Evolutionary conservation across 1,140 invertebrate species (phyloP).

Genomic region (Drosophila novamexicana): DNA sequence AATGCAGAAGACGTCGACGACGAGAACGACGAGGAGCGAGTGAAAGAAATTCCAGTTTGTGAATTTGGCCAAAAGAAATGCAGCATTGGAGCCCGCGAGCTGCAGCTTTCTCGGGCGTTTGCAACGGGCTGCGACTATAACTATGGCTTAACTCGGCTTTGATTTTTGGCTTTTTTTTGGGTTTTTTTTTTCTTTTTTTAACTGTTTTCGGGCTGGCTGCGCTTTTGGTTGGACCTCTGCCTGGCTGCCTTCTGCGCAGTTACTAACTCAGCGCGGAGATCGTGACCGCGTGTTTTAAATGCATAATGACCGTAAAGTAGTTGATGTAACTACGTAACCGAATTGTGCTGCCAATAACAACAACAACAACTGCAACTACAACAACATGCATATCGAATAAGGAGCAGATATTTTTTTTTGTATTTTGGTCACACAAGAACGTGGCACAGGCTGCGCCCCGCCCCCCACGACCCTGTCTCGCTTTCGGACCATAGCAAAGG

Average conservation of each 20-base stretch:
- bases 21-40: constrained; percentile 44
- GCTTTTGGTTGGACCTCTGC: constrained; percentile 50
- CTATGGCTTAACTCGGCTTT: constrained; percentile 53
- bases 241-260: constrained; percentile 61
- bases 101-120: constrained; percentile 46
- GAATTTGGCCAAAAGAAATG: constrained; percentile 54
- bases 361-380: constrained; percentile 33
- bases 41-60: constrained; percentile 78
- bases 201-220: constrained; percentile 45
- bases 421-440: constrained; percentile 54
- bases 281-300: constrained; percentile 84
- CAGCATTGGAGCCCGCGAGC: constrained; percentile 35
- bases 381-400: constrained; percentile 71
- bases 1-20: constrained; percentile 57
- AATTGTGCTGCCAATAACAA: constrained; percentile 59
- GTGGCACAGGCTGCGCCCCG: constrained; percentile 17
- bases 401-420: constrained; percentile 53
- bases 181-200: constrained; percentile 26
- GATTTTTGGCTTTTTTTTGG: constrained; percentile 35
- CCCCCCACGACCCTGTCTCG: background rate
- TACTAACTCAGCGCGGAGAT: constrained; percentile 82
- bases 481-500: constrained; percentile 27
- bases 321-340: constrained; percentile 70
- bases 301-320: constrained; percentile 84
- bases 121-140: constrained; percentile 26